These are phyloP conservation scores for Drosophila nebulosa DNA, from an alignment of 1,140 invertebrate species.

Conservation along the genomic window DNA sequence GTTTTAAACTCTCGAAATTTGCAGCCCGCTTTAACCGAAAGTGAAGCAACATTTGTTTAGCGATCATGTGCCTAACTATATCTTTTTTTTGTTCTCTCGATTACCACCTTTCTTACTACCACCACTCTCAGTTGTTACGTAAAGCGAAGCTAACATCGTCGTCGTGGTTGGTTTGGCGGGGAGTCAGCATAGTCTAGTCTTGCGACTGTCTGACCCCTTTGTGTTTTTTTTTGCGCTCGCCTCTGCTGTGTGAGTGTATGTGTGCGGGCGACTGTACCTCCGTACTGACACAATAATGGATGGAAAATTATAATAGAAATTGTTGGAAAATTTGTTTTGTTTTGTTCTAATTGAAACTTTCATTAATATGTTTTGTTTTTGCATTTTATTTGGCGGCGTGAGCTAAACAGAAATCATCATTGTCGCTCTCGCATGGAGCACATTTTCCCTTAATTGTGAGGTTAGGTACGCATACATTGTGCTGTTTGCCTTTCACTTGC, in stretches of 20 bases:
- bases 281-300: constrained; percentile 35
- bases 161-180: constrained; percentile 43
- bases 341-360: constrained; percentile 31
- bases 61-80: constrained; percentile 66
- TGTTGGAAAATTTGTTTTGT: constrained; percentile 32
- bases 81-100: constrained; percentile 35
- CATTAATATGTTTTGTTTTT: constrained; percentile 1
- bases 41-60: constrained; percentile 3
- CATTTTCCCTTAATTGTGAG: constrained; percentile 63
- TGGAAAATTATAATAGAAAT: constrained; percentile 52
- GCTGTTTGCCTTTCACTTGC: constrained; percentile 64
- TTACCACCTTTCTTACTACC: constrained; percentile 57
- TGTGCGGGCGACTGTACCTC: constrained; percentile 74
- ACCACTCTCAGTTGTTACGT: constrained; percentile 66
- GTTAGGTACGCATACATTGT: constrained; percentile 48
- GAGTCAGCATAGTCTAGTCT: constrained; percentile 42
- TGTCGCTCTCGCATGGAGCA: constrained; percentile 52
- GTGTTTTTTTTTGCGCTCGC: constrained; percentile 41
- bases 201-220: constrained; percentile 61
- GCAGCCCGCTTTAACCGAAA: constrained; percentile 8
- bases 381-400: not conserved
- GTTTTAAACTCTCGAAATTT: not conserved
- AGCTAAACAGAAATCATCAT: constrained; percentile 11
- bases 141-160: constrained; percentile 71
- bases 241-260: constrained; percentile 47